Conservation (phyloP, 2,113 vertebrate species). For the Hipposideros armiger region DNA sequence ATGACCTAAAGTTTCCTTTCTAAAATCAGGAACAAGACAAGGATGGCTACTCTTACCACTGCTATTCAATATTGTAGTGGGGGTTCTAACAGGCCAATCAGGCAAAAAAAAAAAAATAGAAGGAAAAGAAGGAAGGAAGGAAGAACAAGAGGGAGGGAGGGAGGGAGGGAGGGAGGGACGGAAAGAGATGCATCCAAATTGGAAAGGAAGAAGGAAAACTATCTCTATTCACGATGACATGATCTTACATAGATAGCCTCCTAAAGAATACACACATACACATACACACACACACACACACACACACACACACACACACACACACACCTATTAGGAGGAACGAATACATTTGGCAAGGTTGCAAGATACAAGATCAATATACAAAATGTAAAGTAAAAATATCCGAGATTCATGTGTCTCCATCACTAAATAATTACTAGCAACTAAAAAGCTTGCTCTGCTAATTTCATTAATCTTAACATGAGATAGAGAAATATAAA, state of each 20-base stretch:
- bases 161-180: no score
- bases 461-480: conserved; percentile 74
- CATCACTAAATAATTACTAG: conserved; percentile 82
- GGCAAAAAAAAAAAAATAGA: background rate
- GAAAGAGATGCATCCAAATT: background rate
- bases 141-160: no score
- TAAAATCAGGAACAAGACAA: background rate
- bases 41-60: background rate
- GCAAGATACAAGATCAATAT: background rate
- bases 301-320: background rate
- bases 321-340: background rate
- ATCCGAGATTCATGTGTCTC: conserved; percentile 76
- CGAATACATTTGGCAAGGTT: background rate
- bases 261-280: background rate
- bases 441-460: conserved; percentile 27
- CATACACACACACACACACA: no score
- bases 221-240: background rate
- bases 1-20: background rate
- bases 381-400: conserved; percentile 76
- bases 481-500: conserved; percentile 68
- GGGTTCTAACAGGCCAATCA: background rate
- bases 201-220: conserved; percentile 50
- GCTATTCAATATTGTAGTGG: background rate
- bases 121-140: no score
- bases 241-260: background rate